Evolutionary conservation across 2,797 vertebrate species (phyloP), one percentile per base, ranked within the genome.

Genomic region (Hemibagrus guttatus): DNA sequence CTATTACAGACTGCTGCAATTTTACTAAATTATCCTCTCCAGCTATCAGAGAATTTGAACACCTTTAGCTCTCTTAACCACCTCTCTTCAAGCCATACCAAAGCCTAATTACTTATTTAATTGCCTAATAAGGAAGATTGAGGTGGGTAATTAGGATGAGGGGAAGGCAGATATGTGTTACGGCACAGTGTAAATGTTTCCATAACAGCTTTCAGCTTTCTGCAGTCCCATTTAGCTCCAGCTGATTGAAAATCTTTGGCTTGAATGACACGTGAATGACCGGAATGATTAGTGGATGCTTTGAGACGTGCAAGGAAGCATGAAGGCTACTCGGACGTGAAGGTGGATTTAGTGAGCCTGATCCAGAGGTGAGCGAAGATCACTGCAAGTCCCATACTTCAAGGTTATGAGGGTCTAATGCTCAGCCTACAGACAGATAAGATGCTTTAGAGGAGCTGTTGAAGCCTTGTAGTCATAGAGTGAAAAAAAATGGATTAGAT

Each of bases 21-120:
- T 69, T 83, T 59, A 61, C 59, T 21, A 84, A 84, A 87, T 80
- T 17, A 84, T 84, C 59, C 35, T 66, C 16, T 39, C 31, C 35
- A 66, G 6, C n/a, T 72, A 83, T 75, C 16, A 66, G 35, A n/a
- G 19, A 35, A 59, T 74, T 35, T 21, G 6, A 83, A 68, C 39
- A 72, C 79, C 54, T 82, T 82, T 82, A 74, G 66, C 54, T 78
- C 68, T 46, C 52, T 79, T 78, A 82, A 63, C 59, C 42, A 66
- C 39, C 46, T 79, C 80, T 86, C 76, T 89, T 64, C 23, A 84
- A 86, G 81, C 84, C 82, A 58, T 87, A 84, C 23, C 28, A 87
- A 63, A 84, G 81, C 54, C 85, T 91, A 86, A 89, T 89, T 87
- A 86, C 85, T 87, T 83, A 64, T 89, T 89, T 85, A 89, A 90